Percentiles rank a stretch among this genome's conserved stretches.
phyloP scores from a whole-genome alignment of 2,113 vertebrate genomes.

The Phaethon lepturus region DNA sequence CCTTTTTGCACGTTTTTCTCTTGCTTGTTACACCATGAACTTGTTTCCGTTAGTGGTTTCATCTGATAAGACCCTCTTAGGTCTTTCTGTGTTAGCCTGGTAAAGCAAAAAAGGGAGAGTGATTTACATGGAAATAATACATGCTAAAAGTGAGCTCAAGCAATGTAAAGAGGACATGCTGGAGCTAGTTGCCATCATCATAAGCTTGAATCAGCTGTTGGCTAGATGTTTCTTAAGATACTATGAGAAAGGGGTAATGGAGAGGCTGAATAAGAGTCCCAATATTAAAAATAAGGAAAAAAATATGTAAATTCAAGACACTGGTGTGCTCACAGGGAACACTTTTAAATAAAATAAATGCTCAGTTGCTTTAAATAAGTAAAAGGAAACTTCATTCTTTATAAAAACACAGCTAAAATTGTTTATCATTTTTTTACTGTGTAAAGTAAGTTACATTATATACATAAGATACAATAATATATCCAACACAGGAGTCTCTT shows the following conservation, averaged over 20 bases:
- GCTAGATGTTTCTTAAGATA: background rate
- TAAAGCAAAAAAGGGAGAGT: background rate
- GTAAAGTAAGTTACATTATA: background rate
- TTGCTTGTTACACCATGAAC: background rate
- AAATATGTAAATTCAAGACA: background rate
- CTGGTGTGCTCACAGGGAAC: background rate
- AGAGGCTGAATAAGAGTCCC: background rate
- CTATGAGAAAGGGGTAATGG: background rate
- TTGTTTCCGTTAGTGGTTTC: background rate
- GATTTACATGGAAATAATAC: background rate
- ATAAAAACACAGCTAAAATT: background rate
- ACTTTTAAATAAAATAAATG: background rate
- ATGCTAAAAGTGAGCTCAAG: background rate
- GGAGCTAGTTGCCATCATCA: background rate
- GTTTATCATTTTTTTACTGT: background rate
- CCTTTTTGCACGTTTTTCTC: background rate
- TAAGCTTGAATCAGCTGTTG: background rate
- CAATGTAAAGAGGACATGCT: background rate
- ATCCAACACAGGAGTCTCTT: background rate
- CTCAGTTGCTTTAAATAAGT: background rate
- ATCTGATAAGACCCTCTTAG: background rate
- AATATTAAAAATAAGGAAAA: background rate
- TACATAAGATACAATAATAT: background rate
- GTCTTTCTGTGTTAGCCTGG: background rate
- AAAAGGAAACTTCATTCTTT: background rate